Conservation (phyloP, 2,888 invertebrate species). For the Danaus chrysippus region DNA sequence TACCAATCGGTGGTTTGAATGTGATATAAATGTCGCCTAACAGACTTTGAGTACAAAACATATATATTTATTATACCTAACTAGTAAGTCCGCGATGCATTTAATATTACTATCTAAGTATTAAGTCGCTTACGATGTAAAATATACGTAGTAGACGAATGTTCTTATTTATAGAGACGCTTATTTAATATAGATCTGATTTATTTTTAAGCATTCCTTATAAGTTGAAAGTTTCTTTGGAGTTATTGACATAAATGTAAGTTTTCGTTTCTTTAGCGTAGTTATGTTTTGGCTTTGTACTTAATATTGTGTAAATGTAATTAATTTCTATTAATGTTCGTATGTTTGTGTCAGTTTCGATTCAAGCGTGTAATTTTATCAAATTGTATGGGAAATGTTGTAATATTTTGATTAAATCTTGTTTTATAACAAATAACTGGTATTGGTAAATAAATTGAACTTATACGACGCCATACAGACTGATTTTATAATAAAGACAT, state of each 20-base stretch:
- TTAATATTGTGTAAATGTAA: conserved; percentile 20
- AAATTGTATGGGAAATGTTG: too few species aligned
- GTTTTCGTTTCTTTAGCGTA: not conserved
- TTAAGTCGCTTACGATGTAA: conserved; percentile 11
- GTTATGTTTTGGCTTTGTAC: conserved; percentile 23
- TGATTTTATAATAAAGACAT: too few species aligned
- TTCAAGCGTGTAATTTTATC: too few species aligned
- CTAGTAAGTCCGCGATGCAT: conserved; percentile 24
- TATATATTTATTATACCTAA: conserved; percentile 36
- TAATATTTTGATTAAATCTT: too few species aligned
- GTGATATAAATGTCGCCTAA: conserved; percentile 55
- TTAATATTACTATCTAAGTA: conserved; percentile 24
- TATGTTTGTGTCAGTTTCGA: too few species aligned
- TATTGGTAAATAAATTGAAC: too few species aligned
- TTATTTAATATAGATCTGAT: conserved; percentile 29
- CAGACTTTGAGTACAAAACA: conserved; percentile 59
- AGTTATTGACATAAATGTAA: not conserved
- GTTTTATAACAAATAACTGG: too few species aligned
- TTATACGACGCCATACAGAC: too few species aligned
- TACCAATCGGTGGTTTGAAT: conserved; percentile 44
- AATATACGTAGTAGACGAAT: conserved; percentile 1
- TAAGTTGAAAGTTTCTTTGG: not conserved
- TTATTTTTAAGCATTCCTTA: conserved; percentile 20
- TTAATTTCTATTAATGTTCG: not conserved
- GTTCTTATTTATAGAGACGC: conserved; percentile 20